Base-by-base conservation (phyloP, 2,888 invertebrate species). In the Formica aserva region DNA sequence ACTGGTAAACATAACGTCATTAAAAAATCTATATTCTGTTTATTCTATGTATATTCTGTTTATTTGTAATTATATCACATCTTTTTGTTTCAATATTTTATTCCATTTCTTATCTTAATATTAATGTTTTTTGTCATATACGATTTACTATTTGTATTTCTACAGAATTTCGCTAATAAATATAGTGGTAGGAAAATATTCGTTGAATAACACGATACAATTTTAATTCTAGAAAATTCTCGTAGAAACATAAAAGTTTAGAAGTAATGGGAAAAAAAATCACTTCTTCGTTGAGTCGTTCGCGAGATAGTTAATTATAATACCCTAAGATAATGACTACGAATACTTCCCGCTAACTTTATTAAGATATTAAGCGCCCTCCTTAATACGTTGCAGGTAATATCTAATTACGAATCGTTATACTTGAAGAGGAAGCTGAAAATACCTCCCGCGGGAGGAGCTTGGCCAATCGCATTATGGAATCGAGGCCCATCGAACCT, bases 391-490 rank as follows among this genome's bases (percentile, higher is more conserved):
- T 78, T 71, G 71, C 78, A 80, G 81, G 67, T 78, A 75, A 82
- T 72, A 75, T 83, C 81, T 83, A 84, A 84, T 84, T 84, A 84
- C 52, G 69, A 84, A 71, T 75, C 74, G 76, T 84, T 84, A 84
- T 76, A 75, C 62, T 76, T 69, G 67, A 83, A 84, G 69, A 84
- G 69, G 83, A 83, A 65, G 83, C 83, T 83, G 81, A 69, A 57
- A 67, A 84, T 82, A 74, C 78, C 81, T 82, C 78, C 66, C 57
- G 29, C 60, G 55, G 77, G 82, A 80, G 63, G 67, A 48, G 60
- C 69, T 55, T 77, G 82, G 84, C 83, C 87, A 85, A 89, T 87
- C 82, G 84, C 67, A 84, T 85, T 85, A 88, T 88, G 72, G 85
- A 86, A 85, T 89, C 86, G 85, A 82, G 78, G 75, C 78, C 83